Percentiles rank a stretch among this genome's conserved stretches.
Evolutionary conservation across 2,113 vertebrate species (phyloP).

Genomic region (Suncus etruscus): DNA sequence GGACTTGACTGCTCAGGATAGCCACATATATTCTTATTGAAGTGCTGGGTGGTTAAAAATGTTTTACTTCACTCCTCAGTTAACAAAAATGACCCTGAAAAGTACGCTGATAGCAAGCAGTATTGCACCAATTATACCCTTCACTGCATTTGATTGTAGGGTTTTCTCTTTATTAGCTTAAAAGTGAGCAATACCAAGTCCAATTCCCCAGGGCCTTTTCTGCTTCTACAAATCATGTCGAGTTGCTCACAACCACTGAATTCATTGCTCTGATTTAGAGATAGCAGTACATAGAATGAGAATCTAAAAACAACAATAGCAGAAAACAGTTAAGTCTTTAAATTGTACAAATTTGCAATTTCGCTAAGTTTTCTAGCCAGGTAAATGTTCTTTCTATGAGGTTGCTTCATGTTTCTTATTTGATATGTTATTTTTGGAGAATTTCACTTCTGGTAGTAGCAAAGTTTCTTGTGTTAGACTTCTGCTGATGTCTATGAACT

Average conservation of each 20-base stretch:
- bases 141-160: constrained; percentile 75
- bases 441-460: neutral
- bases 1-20: constrained; percentile 65
- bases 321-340: constrained; percentile 43
- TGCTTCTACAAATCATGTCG: constrained; percentile 79
- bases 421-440: neutral
- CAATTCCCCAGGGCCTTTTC: constrained; percentile 70
- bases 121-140: constrained; percentile 76
- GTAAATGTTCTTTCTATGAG: neutral
- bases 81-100: constrained; percentile 79
- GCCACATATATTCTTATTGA: constrained; percentile 62
- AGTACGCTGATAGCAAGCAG: constrained; percentile 67
- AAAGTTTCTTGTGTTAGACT: neutral
- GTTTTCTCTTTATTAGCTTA: constrained; percentile 79
- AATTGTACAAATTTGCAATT: neutral
- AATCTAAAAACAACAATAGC: constrained; percentile 56
- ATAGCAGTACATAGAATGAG: constrained; percentile 28
- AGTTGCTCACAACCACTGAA: constrained; percentile 72
- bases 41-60: constrained; percentile 66
- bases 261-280: constrained; percentile 72
- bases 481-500: neutral
- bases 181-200: constrained; percentile 78
- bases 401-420: neutral
- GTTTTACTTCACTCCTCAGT: constrained; percentile 72
- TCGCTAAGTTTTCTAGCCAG: neutral